These are phyloP conservation scores for Chauna torquata DNA, from an alignment of 2,113 vertebrate genomes.

Conservation along the genomic window DNA sequence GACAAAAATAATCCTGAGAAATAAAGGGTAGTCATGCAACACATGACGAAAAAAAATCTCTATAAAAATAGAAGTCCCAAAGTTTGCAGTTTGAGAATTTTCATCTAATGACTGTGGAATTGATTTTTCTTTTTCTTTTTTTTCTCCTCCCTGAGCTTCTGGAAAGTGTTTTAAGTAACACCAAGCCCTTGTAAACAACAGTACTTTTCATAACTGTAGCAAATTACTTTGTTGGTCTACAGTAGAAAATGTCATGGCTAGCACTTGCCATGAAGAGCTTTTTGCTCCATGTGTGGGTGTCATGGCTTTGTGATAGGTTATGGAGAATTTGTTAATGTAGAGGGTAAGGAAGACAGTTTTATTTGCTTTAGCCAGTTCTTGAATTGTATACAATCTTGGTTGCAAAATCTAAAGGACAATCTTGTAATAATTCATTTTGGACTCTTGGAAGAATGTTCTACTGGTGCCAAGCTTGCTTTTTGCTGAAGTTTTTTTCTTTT, in stretches of 20 bases:
- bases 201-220: neutral
- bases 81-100: conserved; percentile 18
- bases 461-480: neutral
- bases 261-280: neutral
- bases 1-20: conserved; percentile 15
- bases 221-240: neutral
- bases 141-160: neutral
- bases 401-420: conserved; percentile 47
- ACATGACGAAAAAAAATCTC: conserved; percentile 3
- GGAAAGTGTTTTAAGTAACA: neutral
- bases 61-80: conserved; percentile 21
- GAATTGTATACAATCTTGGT: neutral
- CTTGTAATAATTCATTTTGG: conserved; percentile 28
- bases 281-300: neutral
- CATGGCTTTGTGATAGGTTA: neutral
- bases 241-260: neutral
- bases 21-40: neutral
- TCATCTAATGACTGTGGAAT: conserved; percentile 14
- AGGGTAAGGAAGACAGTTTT: neutral
- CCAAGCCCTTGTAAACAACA: neutral
- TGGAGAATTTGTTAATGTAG: neutral
- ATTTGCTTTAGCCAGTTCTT: conserved; percentile 9
- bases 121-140: neutral
- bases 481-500: neutral
- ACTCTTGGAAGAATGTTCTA: neutral